These are phyloP conservation scores for Dryococelus australis DNA, from an alignment of 2,888 invertebrate genomes.

Conservation along the genomic window DNA sequence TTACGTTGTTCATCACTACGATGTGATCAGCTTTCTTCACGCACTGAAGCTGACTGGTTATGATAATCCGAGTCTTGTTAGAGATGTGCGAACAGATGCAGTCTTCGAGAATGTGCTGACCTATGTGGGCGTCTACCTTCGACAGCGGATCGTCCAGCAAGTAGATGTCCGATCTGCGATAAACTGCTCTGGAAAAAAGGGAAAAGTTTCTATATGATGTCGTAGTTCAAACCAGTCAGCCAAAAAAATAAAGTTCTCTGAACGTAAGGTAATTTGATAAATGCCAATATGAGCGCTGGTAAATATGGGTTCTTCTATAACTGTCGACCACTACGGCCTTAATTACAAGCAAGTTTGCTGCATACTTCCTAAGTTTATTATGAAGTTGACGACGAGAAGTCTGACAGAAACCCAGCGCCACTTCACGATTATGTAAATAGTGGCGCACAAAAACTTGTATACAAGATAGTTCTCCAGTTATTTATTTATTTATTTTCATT, in stretches of 20 bases:
- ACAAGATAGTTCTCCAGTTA: too few relatives aligned
- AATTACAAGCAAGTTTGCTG: too few relatives aligned
- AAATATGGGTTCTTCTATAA: not conserved
- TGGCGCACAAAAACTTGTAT: too few relatives aligned
- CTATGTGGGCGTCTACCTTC: slow-evolving; percentile 82
- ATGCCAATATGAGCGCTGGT: too few relatives aligned
- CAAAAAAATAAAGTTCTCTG: not conserved
- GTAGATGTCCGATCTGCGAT: slow-evolving; percentile 78
- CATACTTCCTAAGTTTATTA: too few relatives aligned
- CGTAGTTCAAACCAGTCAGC: not conserved
- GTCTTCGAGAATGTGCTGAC: slow-evolving; percentile 71
- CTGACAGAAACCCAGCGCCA: too few relatives aligned
- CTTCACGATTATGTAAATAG: too few relatives aligned
- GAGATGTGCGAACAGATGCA: slow-evolving; percentile 58
- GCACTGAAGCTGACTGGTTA: slow-evolving; percentile 50
- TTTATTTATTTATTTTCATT: too few relatives aligned
- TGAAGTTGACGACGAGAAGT: too few relatives aligned
- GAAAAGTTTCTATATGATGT: not conserved
- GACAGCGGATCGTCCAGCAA: slow-evolving; percentile 83
- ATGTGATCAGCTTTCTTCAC: slow-evolving; percentile 54
- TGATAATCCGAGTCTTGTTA: slow-evolving; percentile 59
- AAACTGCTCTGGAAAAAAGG: slow-evolving; percentile 65
- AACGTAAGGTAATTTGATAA: not conserved
- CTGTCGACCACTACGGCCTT: too few relatives aligned
- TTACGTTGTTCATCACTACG: slow-evolving; percentile 56